Evolutionary conservation across 2,888 invertebrate species (phyloP).

Genomic region (Spodoptera picta): DNA sequence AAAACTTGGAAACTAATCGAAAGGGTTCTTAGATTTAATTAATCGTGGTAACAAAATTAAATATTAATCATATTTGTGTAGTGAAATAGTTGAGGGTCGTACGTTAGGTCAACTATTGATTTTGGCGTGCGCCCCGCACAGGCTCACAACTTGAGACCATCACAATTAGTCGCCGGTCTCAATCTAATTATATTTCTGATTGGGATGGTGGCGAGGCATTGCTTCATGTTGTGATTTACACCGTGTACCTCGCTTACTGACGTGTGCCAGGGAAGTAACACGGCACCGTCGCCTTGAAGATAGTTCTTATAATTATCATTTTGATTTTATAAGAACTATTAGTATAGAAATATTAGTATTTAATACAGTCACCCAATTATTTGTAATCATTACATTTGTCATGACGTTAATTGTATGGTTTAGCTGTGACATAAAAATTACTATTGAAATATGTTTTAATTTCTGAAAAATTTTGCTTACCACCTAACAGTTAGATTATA

Average conservation of each 20-base stretch:
- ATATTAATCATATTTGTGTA: constrained; percentile 66
- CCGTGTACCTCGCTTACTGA: constrained; percentile 23
- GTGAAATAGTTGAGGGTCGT: constrained; percentile 66
- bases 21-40: neutral
- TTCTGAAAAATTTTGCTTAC: neutral
- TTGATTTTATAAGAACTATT: no score
- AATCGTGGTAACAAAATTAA: constrained; percentile 46
- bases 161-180: constrained; percentile 84
- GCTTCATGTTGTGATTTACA: constrained; percentile 59
- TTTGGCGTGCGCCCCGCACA: constrained; percentile 71
- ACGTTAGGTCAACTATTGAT: constrained; percentile 82
- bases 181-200: constrained; percentile 88
- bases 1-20: neutral
- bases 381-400: constrained; percentile 17
- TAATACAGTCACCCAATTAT: constrained; percentile 26
- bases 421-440: constrained; percentile 15
- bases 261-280: constrained; percentile 23
- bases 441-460: constrained; percentile 6
- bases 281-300: constrained; percentile 29
- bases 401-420: constrained; percentile 27
- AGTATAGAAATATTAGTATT: no score
- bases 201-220: constrained; percentile 71
- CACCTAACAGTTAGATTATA: no score
- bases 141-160: constrained; percentile 84
- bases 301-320: constrained; percentile 35